These are phyloP conservation scores for Eremobia ochroleuca DNA, from an alignment of 2,888 invertebrate genomes.

Conservation along the genomic window DNA sequence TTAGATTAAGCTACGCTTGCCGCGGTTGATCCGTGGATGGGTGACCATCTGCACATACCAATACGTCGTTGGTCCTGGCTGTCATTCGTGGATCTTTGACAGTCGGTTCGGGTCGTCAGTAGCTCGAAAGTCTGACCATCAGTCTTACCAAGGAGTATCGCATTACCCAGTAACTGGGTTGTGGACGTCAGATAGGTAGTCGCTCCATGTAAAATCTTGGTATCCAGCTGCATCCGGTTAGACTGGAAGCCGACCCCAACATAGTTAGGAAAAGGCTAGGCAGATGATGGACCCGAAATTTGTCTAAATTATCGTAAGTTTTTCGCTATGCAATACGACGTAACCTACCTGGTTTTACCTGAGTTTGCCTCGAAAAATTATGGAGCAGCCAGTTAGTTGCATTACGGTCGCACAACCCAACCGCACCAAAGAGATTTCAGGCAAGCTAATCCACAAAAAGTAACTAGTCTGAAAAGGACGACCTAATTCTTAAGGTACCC, in stretches of 20 bases:
- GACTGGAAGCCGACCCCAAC: background rate
- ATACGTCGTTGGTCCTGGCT: too few species aligned
- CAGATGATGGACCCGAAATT: background rate
- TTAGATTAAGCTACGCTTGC: too few species aligned
- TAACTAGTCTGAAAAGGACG: background rate
- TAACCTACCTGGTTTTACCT: too few species aligned
- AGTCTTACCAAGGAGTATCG: too few species aligned
- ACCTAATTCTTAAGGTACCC: background rate
- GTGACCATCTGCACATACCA: too few species aligned
- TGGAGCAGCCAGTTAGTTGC: background rate
- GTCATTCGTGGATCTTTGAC: too few species aligned
- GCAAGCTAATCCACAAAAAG: background rate
- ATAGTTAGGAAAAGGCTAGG: background rate
- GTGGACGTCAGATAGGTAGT: background rate
- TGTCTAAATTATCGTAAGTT: too few species aligned
- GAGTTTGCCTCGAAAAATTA: background rate
- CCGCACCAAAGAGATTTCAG: background rate
- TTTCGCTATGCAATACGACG: too few species aligned
- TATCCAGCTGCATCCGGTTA: background rate
- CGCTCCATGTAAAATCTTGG: background rate
- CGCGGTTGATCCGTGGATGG: too few species aligned
- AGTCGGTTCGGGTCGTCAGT: too few species aligned
- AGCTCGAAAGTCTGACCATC: too few species aligned
- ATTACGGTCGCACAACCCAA: background rate
- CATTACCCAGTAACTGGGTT: too few species aligned